These are phyloP conservation scores for Ephestia elutella DNA, from an alignment of 1,140 invertebrate species.

Conservation along the genomic window DNA sequence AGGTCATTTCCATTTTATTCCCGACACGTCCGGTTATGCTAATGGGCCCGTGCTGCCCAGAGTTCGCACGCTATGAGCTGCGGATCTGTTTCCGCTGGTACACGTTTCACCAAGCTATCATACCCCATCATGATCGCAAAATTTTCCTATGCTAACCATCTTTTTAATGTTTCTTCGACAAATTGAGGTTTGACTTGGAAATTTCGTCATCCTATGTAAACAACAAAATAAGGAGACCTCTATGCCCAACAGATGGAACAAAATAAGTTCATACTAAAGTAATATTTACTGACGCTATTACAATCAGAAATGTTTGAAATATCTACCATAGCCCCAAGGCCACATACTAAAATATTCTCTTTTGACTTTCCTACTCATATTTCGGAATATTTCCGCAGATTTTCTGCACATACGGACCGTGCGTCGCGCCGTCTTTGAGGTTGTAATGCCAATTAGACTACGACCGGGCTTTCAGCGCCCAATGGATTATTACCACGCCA, in stretches of 20 bases:
- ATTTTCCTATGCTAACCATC: slow-evolving; percentile 5
- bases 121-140: slow-evolving; percentile 22
- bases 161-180: neutral
- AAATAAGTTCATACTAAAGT: no score
- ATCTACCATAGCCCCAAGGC: no score
- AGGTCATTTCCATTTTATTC: slow-evolving; percentile 69
- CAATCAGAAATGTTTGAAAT: no score
- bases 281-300: no score
- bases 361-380: no score
- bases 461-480: slow-evolving; percentile 22
- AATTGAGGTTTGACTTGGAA: neutral
- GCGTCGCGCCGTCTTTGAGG: slow-evolving; percentile 12
- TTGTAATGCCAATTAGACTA: slow-evolving; percentile 30
- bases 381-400: neutral
- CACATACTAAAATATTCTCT: no score
- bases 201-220: neutral
- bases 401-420: neutral
- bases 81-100: slow-evolving; percentile 11
- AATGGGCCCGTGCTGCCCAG: slow-evolving; percentile 38
- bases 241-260: no score
- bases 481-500: slow-evolving; percentile 23
- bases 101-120: slow-evolving; percentile 26
- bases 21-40: slow-evolving; percentile 62
- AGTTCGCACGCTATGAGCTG: slow-evolving; percentile 16
- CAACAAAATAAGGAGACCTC: no score